Base-by-base conservation (phyloP, 1,140 invertebrate genomes). In the Papilio glaucus region DNA sequence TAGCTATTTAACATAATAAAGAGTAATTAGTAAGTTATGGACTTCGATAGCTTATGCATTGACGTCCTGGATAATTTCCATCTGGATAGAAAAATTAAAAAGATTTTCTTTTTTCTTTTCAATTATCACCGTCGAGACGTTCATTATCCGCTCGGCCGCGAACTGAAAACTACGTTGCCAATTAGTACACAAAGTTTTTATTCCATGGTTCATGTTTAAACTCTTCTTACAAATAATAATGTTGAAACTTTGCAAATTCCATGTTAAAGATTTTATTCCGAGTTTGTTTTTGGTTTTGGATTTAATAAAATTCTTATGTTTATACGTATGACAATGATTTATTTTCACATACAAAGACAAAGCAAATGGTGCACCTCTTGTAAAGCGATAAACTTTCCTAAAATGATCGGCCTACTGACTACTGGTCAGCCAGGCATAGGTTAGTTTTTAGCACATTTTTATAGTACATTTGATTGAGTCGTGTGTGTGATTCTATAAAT, bases 81-180 rank as follows among this genome's bases (percentile, higher is more conserved):
- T 29, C 12, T 0, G 0, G n/a, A 5, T 38, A 1, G 15, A 15
- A 18, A 38, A 63, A 63, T 63, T 2, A 38, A 63, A 21, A 18
- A 26, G 12, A 26, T 61, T 61, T 63, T 39, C 1, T 10, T 62
- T 37, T 63, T 63, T 37, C 13, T 38, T 37, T 15, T 63, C 18
- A 21, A 38, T 63, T 18, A 38, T 39, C 1, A 18, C n/a, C 29
- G 61, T 7, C 61, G n/a, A 38, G 61, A 38, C 15, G 6, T 63
- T 63, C 61, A 37, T 39, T 21, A 63, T 13, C 61, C 33, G 13
- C 7, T 63, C n/a, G n/a, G 38, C 37, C 15, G 9, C 15, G n/a
- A 63, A 63, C 61, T 29, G 61, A 21, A 21, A 53, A 63, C 33
- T 63, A 10, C 61, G 15, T 61, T 13, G 26, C 26, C 33, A 61